phyloP scores from a whole-genome alignment of 2,888 invertebrate genomes.

The Hirtodrosophila duncani region DNA sequence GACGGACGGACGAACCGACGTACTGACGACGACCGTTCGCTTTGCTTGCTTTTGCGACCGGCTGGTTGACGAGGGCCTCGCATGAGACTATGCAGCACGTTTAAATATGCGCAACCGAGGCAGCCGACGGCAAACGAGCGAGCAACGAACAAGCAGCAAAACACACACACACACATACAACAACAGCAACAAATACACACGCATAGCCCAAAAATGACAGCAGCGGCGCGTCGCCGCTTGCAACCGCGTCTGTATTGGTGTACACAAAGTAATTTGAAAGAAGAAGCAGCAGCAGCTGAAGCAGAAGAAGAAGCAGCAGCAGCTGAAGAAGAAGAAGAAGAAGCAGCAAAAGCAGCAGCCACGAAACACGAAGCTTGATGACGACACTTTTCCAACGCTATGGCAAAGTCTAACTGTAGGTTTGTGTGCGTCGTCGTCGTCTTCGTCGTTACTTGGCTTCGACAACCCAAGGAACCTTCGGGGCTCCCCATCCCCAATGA shows the following conservation, averaged over 20 bases:
- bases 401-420: conserved; percentile 57
- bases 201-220: conserved; percentile 15
- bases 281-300: conserved; percentile 37
- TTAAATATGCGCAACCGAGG: conserved; percentile 73
- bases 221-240: conserved; percentile 3
- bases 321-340: conserved; percentile 21
- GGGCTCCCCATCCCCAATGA: conserved; percentile 8
- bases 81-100: conserved; percentile 75
- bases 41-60: conserved; percentile 43
- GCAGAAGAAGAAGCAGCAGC: conserved; percentile 26
- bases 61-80: conserved; percentile 68
- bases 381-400: conserved; percentile 48
- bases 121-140: conserved; percentile 61
- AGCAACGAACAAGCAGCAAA: conserved; percentile 35
- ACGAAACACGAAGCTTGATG: conserved; percentile 59
- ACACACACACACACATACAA: conserved; percentile 10
- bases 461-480: no score
- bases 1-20: conserved; percentile 46
- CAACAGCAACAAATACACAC: conserved; percentile 44
- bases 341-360: conserved; percentile 21
- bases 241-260: conserved; percentile 27
- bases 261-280: conserved; percentile 58
- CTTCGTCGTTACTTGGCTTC: no score
- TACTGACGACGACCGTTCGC: conserved; percentile 37
- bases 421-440: neutral